phyloP scores from a whole-genome alignment of 2,113 vertebrate species.

The Sinocyclocheilus anshuiensis region DNA sequence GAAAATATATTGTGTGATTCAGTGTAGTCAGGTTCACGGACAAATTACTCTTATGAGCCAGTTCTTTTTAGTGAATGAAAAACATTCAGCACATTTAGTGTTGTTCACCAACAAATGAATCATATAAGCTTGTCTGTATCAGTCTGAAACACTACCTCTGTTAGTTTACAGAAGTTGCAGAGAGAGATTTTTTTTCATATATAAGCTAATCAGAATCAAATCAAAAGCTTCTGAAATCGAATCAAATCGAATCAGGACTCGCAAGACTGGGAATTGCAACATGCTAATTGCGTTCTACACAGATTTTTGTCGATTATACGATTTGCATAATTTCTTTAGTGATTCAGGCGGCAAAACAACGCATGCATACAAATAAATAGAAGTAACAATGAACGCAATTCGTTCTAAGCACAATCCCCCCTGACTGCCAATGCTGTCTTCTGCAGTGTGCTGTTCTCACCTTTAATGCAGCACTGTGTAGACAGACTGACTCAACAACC shows the following conservation, averaged over 20 bases:
- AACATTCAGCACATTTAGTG: no score
- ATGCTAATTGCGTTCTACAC: background rate
- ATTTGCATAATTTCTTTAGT: slow-evolving; percentile 1
- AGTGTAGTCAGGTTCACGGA: no score
- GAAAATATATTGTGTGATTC: no score
- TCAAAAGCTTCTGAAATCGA: background rate
- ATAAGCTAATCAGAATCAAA: background rate
- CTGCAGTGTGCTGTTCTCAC: background rate
- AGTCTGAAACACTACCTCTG: background rate
- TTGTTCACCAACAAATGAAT: background rate
- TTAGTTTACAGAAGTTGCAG: background rate
- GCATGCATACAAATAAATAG: background rate
- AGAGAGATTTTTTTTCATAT: background rate
- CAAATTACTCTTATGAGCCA: no score
- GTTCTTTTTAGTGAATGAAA: no score
- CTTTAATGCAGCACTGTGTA: background rate
- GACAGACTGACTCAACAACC: slow-evolving; percentile 3
- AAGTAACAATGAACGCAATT: background rate
- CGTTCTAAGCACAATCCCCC: background rate
- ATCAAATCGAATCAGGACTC: background rate
- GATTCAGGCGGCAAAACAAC: background rate
- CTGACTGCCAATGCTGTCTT: background rate
- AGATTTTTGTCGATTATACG: background rate
- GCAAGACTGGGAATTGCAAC: background rate
- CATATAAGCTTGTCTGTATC: background rate